Conservation (phyloP, 2,113 vertebrate genomes). For the Cavia aperea region DNA sequence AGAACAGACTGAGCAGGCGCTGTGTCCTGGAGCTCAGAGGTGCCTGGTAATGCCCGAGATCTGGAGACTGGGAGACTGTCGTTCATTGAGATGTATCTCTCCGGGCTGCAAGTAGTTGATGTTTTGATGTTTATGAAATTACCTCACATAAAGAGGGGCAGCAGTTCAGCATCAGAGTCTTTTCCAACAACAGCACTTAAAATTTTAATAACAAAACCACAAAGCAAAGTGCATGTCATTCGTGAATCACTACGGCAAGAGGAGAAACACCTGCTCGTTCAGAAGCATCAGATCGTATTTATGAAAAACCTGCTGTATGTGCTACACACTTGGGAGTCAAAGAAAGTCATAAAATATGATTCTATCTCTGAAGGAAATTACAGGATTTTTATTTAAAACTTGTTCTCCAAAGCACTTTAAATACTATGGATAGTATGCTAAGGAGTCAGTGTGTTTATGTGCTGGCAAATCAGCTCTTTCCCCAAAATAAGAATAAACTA, state of each 20-base stretch:
- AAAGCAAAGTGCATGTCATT: background rate
- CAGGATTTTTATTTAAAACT: background rate
- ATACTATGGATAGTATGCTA: background rate
- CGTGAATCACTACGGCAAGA: background rate
- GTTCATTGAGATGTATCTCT: background rate
- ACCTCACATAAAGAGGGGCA: slow-evolving; percentile 1
- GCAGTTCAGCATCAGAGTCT: background rate
- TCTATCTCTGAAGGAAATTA: background rate
- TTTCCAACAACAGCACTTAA: slow-evolving; percentile 40
- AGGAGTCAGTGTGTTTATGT: background rate
- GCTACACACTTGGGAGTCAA: background rate
- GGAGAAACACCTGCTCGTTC: background rate
- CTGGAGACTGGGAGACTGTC: background rate
- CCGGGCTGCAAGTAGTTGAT: background rate
- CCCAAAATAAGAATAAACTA: background rate
- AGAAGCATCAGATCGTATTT: background rate
- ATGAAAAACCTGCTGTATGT: background rate
- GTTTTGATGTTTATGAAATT: slow-evolving; percentile 18
- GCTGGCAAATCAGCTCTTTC: background rate
- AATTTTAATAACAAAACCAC: slow-evolving; percentile 12
- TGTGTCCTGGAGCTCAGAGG: background rate
- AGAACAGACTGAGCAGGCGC: background rate
- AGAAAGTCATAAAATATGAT: background rate
- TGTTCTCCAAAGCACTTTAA: background rate
- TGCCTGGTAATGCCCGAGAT: background rate